Conservation (phyloP, 2,113 vertebrate genomes). For the Stegastes partitus region DNA sequence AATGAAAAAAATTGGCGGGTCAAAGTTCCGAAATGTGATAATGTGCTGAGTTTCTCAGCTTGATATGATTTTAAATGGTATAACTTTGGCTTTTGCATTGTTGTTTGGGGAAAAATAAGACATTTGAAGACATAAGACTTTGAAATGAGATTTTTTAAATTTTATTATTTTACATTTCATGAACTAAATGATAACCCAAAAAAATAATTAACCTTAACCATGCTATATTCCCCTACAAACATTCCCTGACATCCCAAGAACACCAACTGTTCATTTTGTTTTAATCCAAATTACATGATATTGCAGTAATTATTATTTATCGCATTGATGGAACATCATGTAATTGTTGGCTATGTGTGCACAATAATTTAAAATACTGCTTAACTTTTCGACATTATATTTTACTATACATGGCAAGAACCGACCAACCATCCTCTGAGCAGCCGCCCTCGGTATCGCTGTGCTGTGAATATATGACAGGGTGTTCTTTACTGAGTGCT, state of each 20-base stretch:
- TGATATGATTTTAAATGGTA: too few species aligned
- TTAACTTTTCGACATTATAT: neutral
- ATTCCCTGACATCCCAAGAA: neutral
- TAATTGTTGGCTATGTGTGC: neutral
- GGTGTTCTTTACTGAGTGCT: conserved; percentile 52
- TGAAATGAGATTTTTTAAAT: too few species aligned
- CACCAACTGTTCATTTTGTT: neutral
- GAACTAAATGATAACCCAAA: too few species aligned
- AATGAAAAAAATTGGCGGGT: too few species aligned
- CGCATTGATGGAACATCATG: neutral
- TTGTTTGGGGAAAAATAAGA: too few species aligned
- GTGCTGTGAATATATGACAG: conserved; percentile 23
- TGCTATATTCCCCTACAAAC: neutral
- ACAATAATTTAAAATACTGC: neutral
- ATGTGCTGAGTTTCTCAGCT: too few species aligned
- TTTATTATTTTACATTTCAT: too few species aligned
- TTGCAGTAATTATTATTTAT: neutral
- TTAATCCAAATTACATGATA: neutral
- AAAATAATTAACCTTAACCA: too few species aligned
- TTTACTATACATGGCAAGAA: conserved; percentile 43
- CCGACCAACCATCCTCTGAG: neutral
- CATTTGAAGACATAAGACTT: too few species aligned
- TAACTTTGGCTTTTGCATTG: too few species aligned
- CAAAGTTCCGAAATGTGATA: too few species aligned
- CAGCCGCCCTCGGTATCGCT: conserved; percentile 15